Conservation (phyloP, 2,888 invertebrate species). For the Drepana falcataria region DNA sequence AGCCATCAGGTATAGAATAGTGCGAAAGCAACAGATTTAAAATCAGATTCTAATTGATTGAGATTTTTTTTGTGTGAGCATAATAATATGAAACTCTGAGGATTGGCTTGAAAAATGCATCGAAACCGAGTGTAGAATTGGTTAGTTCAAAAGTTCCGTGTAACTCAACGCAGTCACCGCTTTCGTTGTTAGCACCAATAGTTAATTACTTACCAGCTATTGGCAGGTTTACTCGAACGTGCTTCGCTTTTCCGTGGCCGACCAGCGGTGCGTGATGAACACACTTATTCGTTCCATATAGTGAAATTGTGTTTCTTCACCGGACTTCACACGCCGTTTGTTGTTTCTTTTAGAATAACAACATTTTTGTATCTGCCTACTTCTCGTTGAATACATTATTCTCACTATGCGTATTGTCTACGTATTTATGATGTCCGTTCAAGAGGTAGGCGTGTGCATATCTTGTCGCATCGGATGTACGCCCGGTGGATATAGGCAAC, state of each 20-base stretch:
- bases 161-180: constrained; percentile 55
- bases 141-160: constrained; percentile 30
- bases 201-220: constrained; percentile 36
- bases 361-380: background rate
- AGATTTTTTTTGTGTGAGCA: too few relatives aligned
- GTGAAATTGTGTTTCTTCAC: constrained; percentile 23
- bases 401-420: background rate
- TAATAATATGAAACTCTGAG: too few relatives aligned
- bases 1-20: too few relatives aligned
- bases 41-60: too few relatives aligned
- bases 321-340: background rate
- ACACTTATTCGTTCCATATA: constrained; percentile 20
- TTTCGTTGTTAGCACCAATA: constrained; percentile 58
- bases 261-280: constrained; percentile 28
- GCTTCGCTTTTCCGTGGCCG: constrained; percentile 20
- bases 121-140: too few relatives aligned
- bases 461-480: background rate
- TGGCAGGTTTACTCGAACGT: constrained; percentile 28
- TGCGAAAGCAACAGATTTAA: too few relatives aligned
- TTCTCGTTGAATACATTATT: background rate
- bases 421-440: background rate
- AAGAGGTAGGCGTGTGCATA: background rate
- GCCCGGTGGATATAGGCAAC: background rate
- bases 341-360: background rate
- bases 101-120: too few relatives aligned